Evolutionary conservation across 2,797 vertebrate species (phyloP), one percentile per base, ranked within the genome.

Genomic region (Enteromius anoplus): DNA sequence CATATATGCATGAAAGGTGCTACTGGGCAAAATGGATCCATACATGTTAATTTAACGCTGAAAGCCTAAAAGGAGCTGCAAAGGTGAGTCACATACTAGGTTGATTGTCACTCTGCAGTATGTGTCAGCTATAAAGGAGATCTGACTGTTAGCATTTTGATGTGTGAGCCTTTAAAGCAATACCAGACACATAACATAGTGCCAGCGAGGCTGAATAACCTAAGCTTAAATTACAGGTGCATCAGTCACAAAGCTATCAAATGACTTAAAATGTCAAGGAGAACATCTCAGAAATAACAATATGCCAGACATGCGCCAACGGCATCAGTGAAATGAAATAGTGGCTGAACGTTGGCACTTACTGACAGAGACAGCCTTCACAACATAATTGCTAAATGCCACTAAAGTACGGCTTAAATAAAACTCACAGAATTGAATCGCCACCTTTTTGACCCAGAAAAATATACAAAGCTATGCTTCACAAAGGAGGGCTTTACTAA

Each of bases 151-250:
- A 79, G 45, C 53, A 64, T 82, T 91, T 89, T 89, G 88, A 90
- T 89, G 82, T 89, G 86, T 1, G 21, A 64, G 78, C 70, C 85
- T 88, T 88, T 86, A 89, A 89, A 88, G 87, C 80, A 85, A 76
- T 73, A 69, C 66, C 69, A 86, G 88, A 85, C 80, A 42, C 69
- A 51, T 77, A 85, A 84, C 86, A 85, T 58, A 84, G 79, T 72
- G 62, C n/a, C 75, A 84, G 84, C n/a, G 34, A 85, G 69, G 82
- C 73, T 68, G 79, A 87, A 87, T 87, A 76, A 86, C 86, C 76
- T 85, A 84, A 77, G 83, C 82, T 80, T 86, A 84, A 84, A 80
- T 85, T 90, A 87, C 89, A 92, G 88, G 90, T 90, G 90, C 62
- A 84, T 77, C 23, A 86, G 80, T 91, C 87, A 88, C 83, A 84